phyloP scores from a whole-genome alignment of 2,113 vertebrate species.

The Eulemur rufifrons region DNA sequence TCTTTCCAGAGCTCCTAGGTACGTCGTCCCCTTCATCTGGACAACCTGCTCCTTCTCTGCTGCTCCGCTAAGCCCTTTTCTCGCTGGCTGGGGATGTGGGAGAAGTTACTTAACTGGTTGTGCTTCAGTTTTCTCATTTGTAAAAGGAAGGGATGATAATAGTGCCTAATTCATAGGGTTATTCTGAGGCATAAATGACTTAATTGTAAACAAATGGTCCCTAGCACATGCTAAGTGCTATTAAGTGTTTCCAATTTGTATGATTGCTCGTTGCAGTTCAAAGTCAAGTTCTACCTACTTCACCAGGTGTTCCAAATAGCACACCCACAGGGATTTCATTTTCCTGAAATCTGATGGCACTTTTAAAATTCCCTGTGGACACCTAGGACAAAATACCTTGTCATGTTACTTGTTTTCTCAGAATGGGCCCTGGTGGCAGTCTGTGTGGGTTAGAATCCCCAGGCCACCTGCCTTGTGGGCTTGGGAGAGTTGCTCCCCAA shows the following conservation, averaged over 20 bases:
- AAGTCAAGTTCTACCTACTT: not conserved
- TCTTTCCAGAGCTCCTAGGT: not conserved
- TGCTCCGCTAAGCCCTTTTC: not conserved
- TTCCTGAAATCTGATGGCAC: not conserved
- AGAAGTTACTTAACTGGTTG: not conserved
- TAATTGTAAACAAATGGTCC: not conserved
- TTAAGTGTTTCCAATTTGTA: not conserved
- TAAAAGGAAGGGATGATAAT: not conserved
- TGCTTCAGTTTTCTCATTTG: not conserved
- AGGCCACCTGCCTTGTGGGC: fast-evolving
- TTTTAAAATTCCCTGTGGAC: not conserved
- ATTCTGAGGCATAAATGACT: not conserved
- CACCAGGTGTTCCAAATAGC: not conserved
- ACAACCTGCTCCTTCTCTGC: not conserved
- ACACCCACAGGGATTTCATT: not conserved
- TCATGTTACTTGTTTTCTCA: not conserved
- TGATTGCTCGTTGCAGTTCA: not conserved
- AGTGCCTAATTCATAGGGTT: not conserved
- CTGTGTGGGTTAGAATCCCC: not conserved
- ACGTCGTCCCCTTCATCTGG: not conserved
- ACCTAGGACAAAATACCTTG: not conserved
- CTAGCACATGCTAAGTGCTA: not conserved
- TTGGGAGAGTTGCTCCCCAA: not conserved
- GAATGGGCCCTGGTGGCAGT: not conserved
- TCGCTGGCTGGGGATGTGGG: not conserved